These are phyloP conservation scores for Brachionus rotundiformis DNA, from an alignment of 1,140 invertebrate species.

Conservation along the genomic window DNA sequence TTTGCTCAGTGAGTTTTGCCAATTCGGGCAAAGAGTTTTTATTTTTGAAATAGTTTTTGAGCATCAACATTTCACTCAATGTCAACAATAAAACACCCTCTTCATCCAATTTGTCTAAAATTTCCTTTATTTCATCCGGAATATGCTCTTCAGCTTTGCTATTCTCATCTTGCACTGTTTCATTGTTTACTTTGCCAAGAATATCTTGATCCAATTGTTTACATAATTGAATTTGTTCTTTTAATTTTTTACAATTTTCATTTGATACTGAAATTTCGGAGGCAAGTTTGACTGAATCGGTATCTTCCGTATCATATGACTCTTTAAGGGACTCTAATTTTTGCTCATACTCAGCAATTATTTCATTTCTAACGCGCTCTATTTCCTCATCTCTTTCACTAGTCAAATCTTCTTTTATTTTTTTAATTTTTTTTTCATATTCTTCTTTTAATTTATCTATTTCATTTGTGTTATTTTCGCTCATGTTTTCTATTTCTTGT, in stretches of 20 bases:
- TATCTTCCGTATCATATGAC: not conserved
- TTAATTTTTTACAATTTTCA: slow-evolving; percentile 38
- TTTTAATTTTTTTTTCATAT: not conserved
- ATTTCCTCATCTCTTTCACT: not conserved
- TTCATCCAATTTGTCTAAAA: slow-evolving; percentile 29
- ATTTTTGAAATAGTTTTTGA: slow-evolving; percentile 24
- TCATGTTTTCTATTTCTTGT: slow-evolving; percentile 11
- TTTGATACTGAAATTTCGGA: not conserved
- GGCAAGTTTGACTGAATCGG: not conserved
- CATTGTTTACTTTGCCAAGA: not conserved
- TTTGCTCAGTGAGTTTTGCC: not conserved
- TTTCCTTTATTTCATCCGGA: slow-evolving; percentile 24
- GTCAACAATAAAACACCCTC: slow-evolving; percentile 31
- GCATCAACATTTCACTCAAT: slow-evolving; percentile 29
- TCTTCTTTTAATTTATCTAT: slow-evolving; percentile 2
- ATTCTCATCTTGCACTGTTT: not conserved
- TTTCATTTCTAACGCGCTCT: not conserved
- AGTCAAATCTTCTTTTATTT: not conserved
- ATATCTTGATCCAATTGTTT: slow-evolving; percentile 11
- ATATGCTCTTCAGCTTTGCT: not conserved
- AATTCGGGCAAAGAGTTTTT: not conserved
- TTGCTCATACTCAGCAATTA: not conserved
- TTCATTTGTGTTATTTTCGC: not conserved
- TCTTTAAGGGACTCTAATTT: slow-evolving; percentile 11
- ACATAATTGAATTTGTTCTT: slow-evolving; percentile 43